Evolutionary conservation across 2,888 invertebrate genomes (phyloP).

Genomic region (Cetonia aurata): DNA sequence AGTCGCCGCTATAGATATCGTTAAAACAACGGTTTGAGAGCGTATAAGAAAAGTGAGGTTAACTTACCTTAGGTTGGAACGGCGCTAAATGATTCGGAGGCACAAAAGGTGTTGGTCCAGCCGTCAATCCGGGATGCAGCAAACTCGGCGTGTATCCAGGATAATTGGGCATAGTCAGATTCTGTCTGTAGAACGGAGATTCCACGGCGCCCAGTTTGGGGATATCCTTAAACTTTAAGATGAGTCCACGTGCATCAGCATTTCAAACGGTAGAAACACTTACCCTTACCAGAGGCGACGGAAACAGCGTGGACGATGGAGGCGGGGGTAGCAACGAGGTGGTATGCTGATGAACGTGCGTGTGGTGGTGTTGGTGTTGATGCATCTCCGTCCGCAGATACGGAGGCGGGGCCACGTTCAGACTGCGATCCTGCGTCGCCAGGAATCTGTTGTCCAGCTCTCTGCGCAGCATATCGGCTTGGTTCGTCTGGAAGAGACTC

Average conservation of each 20-base stretch:
- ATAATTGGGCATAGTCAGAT: slow-evolving; percentile 82
- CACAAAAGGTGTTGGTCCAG: slow-evolving; percentile 86
- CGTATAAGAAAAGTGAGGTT: background rate
- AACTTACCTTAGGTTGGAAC: slow-evolving; percentile 87
- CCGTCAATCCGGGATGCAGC: slow-evolving; percentile 79
- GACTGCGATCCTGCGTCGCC: slow-evolving; percentile 82
- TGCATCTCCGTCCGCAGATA: slow-evolving; percentile 86
- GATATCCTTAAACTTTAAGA: slow-evolving; percentile 84
- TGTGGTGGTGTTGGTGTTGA: slow-evolving; percentile 94
- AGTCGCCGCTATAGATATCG: no score
- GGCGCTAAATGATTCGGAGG: slow-evolving; percentile 89
- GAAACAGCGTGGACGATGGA: slow-evolving; percentile 70
- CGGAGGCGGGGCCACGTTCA: slow-evolving; percentile 67
- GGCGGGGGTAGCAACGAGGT: slow-evolving; percentile 74
- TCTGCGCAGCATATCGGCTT: slow-evolving; percentile 87
- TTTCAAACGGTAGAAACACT: background rate
- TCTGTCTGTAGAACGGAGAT: slow-evolving; percentile 83
- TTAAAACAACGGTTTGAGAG: background rate
- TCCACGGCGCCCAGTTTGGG: slow-evolving; percentile 85
- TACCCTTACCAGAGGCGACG: slow-evolving; percentile 75
- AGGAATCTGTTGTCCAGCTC: slow-evolving; percentile 92
- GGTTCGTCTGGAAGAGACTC: slow-evolving; percentile 85
- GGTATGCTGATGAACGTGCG: slow-evolving; percentile 90
- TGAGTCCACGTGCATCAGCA: background rate
- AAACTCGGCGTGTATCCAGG: slow-evolving; percentile 83